These are phyloP conservation scores for Ataeniobius toweri DNA, from an alignment of 2,797 vertebrate species.

Conservation along the genomic window DNA sequence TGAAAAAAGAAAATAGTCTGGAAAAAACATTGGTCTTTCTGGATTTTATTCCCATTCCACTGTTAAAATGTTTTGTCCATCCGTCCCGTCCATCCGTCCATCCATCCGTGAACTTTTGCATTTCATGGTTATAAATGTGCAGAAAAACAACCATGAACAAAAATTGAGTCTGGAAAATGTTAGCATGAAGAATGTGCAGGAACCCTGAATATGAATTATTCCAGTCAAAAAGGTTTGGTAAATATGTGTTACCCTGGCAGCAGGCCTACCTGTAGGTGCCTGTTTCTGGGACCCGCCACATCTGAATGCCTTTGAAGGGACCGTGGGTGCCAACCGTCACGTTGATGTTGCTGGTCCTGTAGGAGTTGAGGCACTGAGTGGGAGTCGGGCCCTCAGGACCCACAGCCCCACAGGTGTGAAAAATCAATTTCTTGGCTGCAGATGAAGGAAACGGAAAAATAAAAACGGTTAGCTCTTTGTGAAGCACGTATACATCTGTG, in stretches of 20 bases:
- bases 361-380: conserved; percentile 90
- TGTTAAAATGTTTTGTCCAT: background rate
- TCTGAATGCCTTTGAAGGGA: conserved; percentile 89
- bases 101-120: background rate
- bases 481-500: conserved; percentile 19
- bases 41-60: background rate
- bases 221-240: background rate
- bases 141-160: background rate
- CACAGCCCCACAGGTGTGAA: conserved; percentile 92
- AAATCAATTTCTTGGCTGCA: conserved; percentile 85
- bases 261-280: conserved; percentile 89
- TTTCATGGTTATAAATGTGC: background rate
- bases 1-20: background rate
- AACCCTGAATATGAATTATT: conserved; percentile 14
- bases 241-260: conserved; percentile 1
- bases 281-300: conserved; percentile 93
- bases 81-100: background rate
- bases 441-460: conserved; percentile 21
- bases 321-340: conserved; percentile 88
- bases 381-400: conserved; percentile 93
- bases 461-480: conserved; percentile 22
- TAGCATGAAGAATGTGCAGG: conserved; percentile 2
- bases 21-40: background rate
- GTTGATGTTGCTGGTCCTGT: conserved; percentile 89
- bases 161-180: background rate